phyloP scores from a whole-genome alignment of 2,113 vertebrate species.

The Notarius quadriscutis region DNA sequence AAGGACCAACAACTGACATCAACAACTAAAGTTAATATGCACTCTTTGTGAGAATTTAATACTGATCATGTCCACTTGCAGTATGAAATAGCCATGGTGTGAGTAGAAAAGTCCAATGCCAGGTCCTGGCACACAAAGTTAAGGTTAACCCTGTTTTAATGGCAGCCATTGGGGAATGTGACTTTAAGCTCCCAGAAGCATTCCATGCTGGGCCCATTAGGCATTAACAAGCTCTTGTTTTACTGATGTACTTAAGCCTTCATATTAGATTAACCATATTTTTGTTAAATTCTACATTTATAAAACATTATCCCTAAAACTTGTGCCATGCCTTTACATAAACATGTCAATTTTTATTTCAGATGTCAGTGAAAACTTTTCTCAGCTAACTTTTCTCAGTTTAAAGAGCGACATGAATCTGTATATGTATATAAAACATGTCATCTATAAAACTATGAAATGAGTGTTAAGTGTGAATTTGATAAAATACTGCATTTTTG shows the following conservation, averaged over 20 bases:
- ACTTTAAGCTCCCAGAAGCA: constrained; percentile 34
- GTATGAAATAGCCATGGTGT: background rate
- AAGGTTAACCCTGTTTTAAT: constrained; percentile 66
- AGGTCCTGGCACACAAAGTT: constrained; percentile 53
- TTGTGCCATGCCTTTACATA: background rate
- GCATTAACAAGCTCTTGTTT: constrained; percentile 40
- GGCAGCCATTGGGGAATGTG: constrained; percentile 43
- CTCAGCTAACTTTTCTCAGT: background rate
- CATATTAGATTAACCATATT: constrained; percentile 30
- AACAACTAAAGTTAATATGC: constrained; percentile 8
- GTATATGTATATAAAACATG: background rate
- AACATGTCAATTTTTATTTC: background rate
- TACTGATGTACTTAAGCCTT: constrained; percentile 38
- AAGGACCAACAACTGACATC: constrained; percentile 18
- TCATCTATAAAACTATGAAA: background rate
- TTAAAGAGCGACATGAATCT: constrained; percentile 5
- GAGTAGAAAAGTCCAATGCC: background rate
- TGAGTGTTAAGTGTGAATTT: background rate
- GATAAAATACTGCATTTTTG: background rate
- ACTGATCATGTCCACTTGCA: background rate
- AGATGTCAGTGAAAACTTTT: background rate
- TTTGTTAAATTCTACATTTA: constrained; percentile 4
- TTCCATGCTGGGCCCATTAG: constrained; percentile 37
- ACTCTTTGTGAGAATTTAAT: background rate
- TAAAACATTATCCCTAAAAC: background rate